Base-by-base conservation (phyloP, 1,140 invertebrate genomes). In the Belonocnema kinseyi region DNA sequence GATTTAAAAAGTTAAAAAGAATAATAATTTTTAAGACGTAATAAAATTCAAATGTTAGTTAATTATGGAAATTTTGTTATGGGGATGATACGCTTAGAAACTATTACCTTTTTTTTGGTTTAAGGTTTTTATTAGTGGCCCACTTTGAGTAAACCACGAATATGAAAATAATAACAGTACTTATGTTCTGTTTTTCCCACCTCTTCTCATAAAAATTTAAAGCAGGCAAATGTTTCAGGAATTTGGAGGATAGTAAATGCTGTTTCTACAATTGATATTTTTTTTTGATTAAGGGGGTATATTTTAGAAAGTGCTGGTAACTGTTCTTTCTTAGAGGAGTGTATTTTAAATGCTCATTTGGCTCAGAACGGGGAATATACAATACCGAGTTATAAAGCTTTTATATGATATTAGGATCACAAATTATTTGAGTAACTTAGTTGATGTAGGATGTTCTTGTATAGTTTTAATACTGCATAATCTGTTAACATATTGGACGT, bases 181-280 rank as follows among this genome's bases (percentile, higher is more conserved):
- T 21, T 56, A 56, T 10, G 12, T 17, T 6, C 21, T 56, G 21
- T 56, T 21, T 56, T 56, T 3, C 54, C 19, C 10, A 21, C 21
- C 12, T 11, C 40, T 4, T 56, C 19, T 56, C 17, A 21, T 56
- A 19, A 46, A 46, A 46, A 8, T 46, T 46, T 46, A 11, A 8
- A 50, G 72, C 58, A 33, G 40, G 16, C 8, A 71, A 51, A 78
- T 61, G 72, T 33, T 66, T 75, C 50, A 8, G 40, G 7, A 11
- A 46, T 1, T 46, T n/a, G 40, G 14, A 51, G 50, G 52, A 73
- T 66, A 12, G 19, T 19, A 21, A 7, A 56, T 56, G 17, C 54
- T 10, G 40, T 11, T 46, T 46, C 40, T 1, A 8, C 7, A 46
- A 46, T 11, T 46, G 40, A 46, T 46, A 46, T 46, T 46, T 11